Conservation (phyloP, 1,140 invertebrate species). For the Pseudomyrmex cubaensis region DNA sequence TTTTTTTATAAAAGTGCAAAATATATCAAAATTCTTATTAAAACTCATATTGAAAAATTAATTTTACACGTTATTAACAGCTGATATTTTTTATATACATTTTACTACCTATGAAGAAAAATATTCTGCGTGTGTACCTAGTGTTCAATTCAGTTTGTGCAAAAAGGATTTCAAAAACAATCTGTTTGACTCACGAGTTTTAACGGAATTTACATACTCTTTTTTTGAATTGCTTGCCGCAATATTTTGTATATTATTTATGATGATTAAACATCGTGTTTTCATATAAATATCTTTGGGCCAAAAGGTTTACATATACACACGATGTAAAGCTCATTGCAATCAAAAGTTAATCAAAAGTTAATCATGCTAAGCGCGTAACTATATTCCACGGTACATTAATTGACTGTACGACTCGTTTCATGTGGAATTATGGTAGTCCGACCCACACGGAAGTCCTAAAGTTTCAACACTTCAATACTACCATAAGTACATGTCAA, state of each 20-base stretch:
- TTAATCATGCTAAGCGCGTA: constrained; percentile 15
- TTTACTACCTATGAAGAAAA: constrained; percentile 1
- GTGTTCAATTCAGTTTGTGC: background rate
- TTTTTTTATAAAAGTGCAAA: no score
- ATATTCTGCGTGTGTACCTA: background rate
- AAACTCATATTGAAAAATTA: background rate
- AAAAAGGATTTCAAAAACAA: constrained; percentile 18
- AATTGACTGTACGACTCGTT: constrained; percentile 39
- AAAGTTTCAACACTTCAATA: constrained; percentile 3
- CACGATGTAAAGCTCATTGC: no score
- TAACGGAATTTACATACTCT: constrained; percentile 20
- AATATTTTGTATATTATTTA: constrained; percentile 45
- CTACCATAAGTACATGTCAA: constrained; percentile 1
- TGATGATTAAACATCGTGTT: constrained; percentile 40
- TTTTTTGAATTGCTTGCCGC: background rate
- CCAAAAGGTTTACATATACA: constrained; percentile 8
- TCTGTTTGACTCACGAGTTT: constrained; percentile 46
- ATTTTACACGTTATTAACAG: background rate
- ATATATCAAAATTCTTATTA: no score
- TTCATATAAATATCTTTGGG: background rate
- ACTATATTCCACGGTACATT: constrained; percentile 15
- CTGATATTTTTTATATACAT: background rate
- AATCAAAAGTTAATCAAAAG: background rate
- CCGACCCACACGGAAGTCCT: constrained; percentile 20
- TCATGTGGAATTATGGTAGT: constrained; percentile 42